Base-by-base conservation (phyloP, 2,797 vertebrate species). In the Emydoidea blandingii region DNA sequence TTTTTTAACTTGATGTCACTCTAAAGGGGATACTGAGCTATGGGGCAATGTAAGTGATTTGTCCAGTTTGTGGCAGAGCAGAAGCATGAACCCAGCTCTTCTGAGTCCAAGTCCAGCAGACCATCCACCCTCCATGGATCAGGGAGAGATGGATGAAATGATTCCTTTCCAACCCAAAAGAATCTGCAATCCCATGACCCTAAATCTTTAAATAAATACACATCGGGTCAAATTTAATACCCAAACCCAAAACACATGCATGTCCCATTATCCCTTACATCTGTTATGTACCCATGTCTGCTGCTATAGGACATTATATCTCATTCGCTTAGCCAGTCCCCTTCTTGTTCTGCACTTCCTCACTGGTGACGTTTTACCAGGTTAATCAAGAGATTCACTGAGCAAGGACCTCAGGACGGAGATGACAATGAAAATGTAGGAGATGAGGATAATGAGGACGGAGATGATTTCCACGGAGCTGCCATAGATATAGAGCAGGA, bases 381-480 rank as follows among this genome's bases (percentile, higher is more conserved):
- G 16, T 52, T 52, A 18, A 52, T 52, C 16, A 52, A 52, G 16
- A 18, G 52, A 19, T 52, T 19, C 52, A 52, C 52, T 52, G 52
- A 52, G 52, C 6, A 6, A 52, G 52, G 16, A 18, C 87, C 90
- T 97, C n/a, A 94, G 79, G 47, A 96, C 79, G 4, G 91, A 96
- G 41, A 34, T 78, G 53, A 95, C 68, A 25, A 92, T 93, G 62
- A 86, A 85, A 56, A 81, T 57, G 34, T 94, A 96, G 57, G 87
- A 96, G 80, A 92, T 44, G 9, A 93, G 49, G 74, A 95, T 93
- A 62, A 92, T 44, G 5, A 92, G 29, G n/a, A 94, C 91, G 5
- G 87, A 95, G 54, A 88, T 90, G 19, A 95, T 78, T 81, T 96
- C 94, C 15, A 94, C 86, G 5, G 95, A 97, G 53, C 96, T 94